A percentile compares a stretch with the other conserved stretches of the same genome.
Evolutionary conservation across 1,140 invertebrate species (phyloP).

Genomic region (Triops cancriformis): DNA sequence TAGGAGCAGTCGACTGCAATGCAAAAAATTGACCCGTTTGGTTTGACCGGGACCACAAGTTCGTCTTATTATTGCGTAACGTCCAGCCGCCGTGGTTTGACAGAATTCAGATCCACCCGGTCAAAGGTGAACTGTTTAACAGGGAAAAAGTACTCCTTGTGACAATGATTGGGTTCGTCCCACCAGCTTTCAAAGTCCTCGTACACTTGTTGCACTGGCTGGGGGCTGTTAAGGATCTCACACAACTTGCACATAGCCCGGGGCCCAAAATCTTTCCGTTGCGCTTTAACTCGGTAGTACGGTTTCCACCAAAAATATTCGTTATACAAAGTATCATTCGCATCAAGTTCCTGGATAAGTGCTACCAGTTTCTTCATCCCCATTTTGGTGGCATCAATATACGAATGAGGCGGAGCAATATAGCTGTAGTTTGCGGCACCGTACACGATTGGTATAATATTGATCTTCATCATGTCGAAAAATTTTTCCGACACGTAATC

Average conservation of each 20-base stretch:
- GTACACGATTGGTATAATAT: slow-evolving; percentile 60
- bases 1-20: too few species aligned
- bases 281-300: slow-evolving; percentile 22
- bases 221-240: slow-evolving; percentile 2
- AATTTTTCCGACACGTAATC: slow-evolving; percentile 41
- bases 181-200: slow-evolving; percentile 20
- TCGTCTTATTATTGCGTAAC: background rate
- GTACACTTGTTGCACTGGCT: slow-evolving; percentile 10
- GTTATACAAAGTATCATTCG: slow-evolving; percentile 34
- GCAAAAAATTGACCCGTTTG: too few species aligned
- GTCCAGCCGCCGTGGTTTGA: background rate
- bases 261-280: slow-evolving; percentile 9
- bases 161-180: slow-evolving; percentile 16
- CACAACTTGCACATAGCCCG: slow-evolving; percentile 23
- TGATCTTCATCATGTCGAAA: slow-evolving; percentile 30
- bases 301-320: slow-evolving; percentile 37
- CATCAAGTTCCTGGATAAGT: slow-evolving; percentile 44
- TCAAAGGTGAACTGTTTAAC: background rate
- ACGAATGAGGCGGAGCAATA: slow-evolving; percentile 56
- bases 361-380: slow-evolving; percentile 43
- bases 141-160: background rate
- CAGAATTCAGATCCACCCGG: background rate
- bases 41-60: too few species aligned
- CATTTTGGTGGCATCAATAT: slow-evolving; percentile 50
- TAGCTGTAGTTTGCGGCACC: slow-evolving; percentile 49